Conservation (phyloP, 2,888 invertebrate genomes). For the Trichogramma evanescens region DNA sequence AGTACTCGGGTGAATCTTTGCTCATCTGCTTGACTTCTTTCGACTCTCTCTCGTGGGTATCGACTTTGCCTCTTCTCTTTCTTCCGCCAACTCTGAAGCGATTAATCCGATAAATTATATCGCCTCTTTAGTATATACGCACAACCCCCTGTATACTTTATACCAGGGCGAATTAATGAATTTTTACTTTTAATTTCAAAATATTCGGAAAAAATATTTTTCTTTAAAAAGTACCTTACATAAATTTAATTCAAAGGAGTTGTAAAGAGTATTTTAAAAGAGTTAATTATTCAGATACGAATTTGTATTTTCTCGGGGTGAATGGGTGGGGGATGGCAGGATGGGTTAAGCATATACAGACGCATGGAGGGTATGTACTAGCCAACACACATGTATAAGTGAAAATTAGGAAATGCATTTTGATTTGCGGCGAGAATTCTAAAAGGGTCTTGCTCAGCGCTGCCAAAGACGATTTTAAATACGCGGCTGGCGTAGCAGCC, state of each 20-base stretch:
- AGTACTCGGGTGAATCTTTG: slow-evolving; percentile 23
- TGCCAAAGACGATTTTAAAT: slow-evolving; percentile 38
- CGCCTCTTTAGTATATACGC: not conserved
- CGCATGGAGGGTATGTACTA: too few species aligned
- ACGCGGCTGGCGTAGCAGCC: slow-evolving; percentile 7
- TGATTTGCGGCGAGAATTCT: slow-evolving; percentile 19
- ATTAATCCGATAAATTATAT: slow-evolving; percentile 14
- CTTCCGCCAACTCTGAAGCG: slow-evolving; percentile 20
- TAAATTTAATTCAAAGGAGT: not conserved
- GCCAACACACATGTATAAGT: not conserved
- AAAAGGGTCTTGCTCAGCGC: slow-evolving; percentile 25
- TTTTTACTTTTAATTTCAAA: not conserved
- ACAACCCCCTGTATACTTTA: too few species aligned
- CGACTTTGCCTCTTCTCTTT: slow-evolving; percentile 16
- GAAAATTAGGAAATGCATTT: slow-evolving; percentile 17
- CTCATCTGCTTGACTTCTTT: slow-evolving; percentile 20
- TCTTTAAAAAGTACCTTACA: too few species aligned
- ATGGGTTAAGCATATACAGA: too few species aligned
- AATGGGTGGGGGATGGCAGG: not conserved
- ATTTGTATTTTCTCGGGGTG: slow-evolving; percentile 3
- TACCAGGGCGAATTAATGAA: not conserved
- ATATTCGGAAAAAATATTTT: too few species aligned
- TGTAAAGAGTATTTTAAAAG: not conserved
- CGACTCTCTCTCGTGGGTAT: slow-evolving; percentile 11
- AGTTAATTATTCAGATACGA: not conserved